Evolutionary conservation across 1,140 invertebrate species (phyloP).

Genomic region (Magallana gigas): DNA sequence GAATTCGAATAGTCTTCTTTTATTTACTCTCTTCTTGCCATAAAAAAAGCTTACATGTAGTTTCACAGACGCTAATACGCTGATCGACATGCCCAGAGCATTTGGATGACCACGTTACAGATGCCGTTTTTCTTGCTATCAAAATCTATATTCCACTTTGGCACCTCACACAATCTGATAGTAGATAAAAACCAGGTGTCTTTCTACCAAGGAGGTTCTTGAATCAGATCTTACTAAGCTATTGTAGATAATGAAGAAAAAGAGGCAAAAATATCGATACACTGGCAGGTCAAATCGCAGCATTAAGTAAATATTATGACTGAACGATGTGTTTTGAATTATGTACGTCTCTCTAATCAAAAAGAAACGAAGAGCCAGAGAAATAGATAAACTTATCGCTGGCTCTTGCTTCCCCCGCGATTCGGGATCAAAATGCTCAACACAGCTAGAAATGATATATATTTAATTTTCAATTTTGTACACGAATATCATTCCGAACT

Average conservation of each 20-base stretch:
- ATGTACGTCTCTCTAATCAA: background rate
- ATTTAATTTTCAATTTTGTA: slow-evolving; percentile 19
- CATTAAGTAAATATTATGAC: slow-evolving; percentile 31
- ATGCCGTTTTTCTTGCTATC: background rate
- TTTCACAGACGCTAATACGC: background rate
- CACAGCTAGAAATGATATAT: slow-evolving; percentile 21
- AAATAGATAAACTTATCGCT: background rate
- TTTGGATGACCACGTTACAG: background rate
- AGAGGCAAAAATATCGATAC: slow-evolving; percentile 30
- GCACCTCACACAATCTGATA: background rate
- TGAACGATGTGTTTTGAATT: slow-evolving; percentile 10
- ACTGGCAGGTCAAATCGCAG: slow-evolving; percentile 13
- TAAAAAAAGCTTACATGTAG: background rate
- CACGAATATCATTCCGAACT: background rate
- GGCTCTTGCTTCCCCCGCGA: background rate
- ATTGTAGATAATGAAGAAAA: slow-evolving; percentile 21
- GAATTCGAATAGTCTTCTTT: too few relatives aligned
- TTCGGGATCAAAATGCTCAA: slow-evolving; percentile 14
- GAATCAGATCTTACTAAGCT: slow-evolving; percentile 4
- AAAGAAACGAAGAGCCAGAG: slow-evolving; percentile 1
- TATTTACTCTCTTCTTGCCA: too few relatives aligned
- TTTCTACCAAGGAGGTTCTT: slow-evolving; percentile 23
- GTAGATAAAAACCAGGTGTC: slow-evolving; percentile 12
- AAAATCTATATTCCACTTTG: background rate
- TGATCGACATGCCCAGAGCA: background rate